Conservation (phyloP, 2,888 invertebrate genomes). For the Drosophila vallismaia region DNA sequence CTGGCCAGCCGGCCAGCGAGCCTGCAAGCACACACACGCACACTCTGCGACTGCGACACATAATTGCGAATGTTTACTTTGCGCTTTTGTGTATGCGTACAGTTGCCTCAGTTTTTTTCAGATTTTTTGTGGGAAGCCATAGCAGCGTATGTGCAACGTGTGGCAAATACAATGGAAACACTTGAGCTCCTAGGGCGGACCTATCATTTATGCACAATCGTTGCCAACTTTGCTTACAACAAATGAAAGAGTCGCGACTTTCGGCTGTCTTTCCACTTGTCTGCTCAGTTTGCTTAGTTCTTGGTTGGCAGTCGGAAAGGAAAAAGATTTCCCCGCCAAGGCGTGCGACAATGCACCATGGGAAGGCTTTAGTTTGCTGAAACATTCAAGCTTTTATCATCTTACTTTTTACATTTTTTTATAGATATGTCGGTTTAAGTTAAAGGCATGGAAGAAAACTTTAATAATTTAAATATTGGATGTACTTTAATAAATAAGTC, state of each 20-base stretch:
- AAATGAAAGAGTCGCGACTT: constrained; percentile 48
- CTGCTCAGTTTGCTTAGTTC: constrained; percentile 27
- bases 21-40: constrained; percentile 19
- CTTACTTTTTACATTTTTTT: no score
- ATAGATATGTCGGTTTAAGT: no score
- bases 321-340: constrained; percentile 34
- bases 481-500: no score
- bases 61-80: constrained; percentile 75
- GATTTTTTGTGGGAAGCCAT: constrained; percentile 45
- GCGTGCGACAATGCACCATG: neutral
- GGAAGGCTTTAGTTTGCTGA: neutral
- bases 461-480: no score
- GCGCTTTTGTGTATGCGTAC: constrained; percentile 48
- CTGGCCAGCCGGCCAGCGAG: constrained; percentile 52
- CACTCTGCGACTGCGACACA: constrained; percentile 32
- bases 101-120: constrained; percentile 38
- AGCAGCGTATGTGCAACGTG: constrained; percentile 71
- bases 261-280: constrained; percentile 61
- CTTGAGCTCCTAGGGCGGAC: constrained; percentile 36
- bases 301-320: constrained; percentile 51
- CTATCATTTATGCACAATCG: constrained; percentile 77
- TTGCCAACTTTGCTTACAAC: constrained; percentile 69
- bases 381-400: no score
- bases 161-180: constrained; percentile 57
- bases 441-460: no score